Conservation (phyloP, 2,113 vertebrate genomes). For the Capreolus pygargus region DNA sequence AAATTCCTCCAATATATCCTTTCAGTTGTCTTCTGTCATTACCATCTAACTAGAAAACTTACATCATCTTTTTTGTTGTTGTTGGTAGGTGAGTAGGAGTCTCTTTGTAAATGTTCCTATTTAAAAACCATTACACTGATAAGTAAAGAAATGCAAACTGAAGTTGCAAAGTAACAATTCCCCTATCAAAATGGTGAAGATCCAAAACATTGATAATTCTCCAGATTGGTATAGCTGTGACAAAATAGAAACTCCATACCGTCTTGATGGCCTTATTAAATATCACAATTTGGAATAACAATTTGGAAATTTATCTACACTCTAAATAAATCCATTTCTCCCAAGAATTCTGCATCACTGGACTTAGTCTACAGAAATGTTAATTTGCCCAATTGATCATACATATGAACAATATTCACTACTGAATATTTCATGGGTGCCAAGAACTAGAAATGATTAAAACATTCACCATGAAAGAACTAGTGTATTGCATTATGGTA, state of each 20-base stretch:
- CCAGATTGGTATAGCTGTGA: neutral
- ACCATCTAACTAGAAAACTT: slow-evolving; percentile 30
- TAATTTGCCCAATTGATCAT: neutral
- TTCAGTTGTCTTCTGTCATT: slow-evolving; percentile 44
- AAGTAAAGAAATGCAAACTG: slow-evolving; percentile 47
- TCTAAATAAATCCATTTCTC: slow-evolving; percentile 23
- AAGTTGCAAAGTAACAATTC: slow-evolving; percentile 20
- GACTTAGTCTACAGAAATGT: neutral
- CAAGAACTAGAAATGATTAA: neutral
- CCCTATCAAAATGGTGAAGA: neutral
- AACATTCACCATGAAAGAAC: neutral
- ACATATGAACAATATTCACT: neutral
- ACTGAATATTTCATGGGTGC: neutral
- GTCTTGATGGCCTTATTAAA: neutral
- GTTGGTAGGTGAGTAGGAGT: slow-evolving; percentile 20
- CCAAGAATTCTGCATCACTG: neutral
- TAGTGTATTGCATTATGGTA: neutral
- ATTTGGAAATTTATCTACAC: neutral
- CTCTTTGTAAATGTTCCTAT: slow-evolving; percentile 16
- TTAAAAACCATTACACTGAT: slow-evolving; percentile 21
- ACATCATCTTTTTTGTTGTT: neutral
- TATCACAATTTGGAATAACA: neutral
- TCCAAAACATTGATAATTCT: neutral
- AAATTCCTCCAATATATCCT: slow-evolving; percentile 39
- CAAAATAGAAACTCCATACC: neutral